Evolutionary conservation across 1,140 invertebrate genomes (phyloP), one percentile per base, ranked within the genome.

Genomic region (Steinernema khuongi): DNA sequence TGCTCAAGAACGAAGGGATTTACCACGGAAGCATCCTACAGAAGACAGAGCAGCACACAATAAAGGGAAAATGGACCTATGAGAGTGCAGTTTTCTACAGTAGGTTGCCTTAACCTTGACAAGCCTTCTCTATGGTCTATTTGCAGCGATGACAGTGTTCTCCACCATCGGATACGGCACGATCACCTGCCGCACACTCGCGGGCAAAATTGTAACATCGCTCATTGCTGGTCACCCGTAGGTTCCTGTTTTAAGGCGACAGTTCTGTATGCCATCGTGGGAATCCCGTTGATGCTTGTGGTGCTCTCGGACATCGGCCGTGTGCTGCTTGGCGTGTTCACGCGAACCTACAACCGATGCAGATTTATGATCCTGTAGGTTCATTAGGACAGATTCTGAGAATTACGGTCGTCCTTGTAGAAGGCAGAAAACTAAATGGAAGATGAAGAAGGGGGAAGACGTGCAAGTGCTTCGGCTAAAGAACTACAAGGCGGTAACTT

Each of bases 241-340:
- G n/a, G n/a, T 41, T 41, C 7, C 36, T 7, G 26, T 60, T 60
- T 60, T 22, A 14, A 60, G 50, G 22, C 19, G 14, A 96, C 94
- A n/a, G 94, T 96, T 81, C 87, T 94, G 18, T 97, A 96, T 86
- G 93, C 94, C 0, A 92, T 96, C 32, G 90, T 94, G 28, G 94
- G 94, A 11, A 95, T 96, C 90, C 94, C 94, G 0, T 87, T 96
- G 22, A 95, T 96, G 86, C 89, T 96, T 66, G 76, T 86, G 14
- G 75, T 86, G 41, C 74, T 86, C 32, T 80, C 83, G 0, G 80
- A 84, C 36, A 67, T 85, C 11, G 85, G 85, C 1, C 11, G 28
- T 28, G 68, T 69, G 4, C 68, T 69, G 14, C 22, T 69, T 4
- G 31, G 7, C 14, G 68, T 50, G 7, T 22, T 69, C 7, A 50